phyloP scores from a whole-genome alignment of 2,797 vertebrate genomes.

The Karalla daura region DNA sequence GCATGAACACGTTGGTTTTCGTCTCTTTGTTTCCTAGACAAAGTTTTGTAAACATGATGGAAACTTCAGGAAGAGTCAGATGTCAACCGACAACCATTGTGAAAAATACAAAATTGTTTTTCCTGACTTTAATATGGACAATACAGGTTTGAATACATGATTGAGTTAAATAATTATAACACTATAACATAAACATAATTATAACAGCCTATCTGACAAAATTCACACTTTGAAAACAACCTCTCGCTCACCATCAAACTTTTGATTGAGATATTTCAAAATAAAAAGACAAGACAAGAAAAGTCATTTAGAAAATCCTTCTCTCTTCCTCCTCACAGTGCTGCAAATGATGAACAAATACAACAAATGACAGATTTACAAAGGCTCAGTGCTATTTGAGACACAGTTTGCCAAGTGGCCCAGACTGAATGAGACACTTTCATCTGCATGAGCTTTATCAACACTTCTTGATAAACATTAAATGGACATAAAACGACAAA shows the following conservation, averaged over 20 bases:
- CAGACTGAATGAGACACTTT: conserved; percentile 33
- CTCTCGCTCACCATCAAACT: conserved; percentile 6
- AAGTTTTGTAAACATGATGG: background rate
- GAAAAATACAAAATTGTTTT: background rate
- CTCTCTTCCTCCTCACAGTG: conserved; percentile 65
- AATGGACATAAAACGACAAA: conserved; percentile 52
- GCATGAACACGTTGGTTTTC: background rate
- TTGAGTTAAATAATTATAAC: too few relatives aligned
- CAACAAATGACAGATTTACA: conserved; percentile 52
- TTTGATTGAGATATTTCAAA: too few relatives aligned
- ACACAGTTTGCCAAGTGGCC: conserved; percentile 36
- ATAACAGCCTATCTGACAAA: too few relatives aligned
- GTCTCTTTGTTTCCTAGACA: background rate
- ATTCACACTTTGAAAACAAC: background rate
- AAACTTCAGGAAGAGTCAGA: background rate
- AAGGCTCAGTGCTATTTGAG: conserved; percentile 51
- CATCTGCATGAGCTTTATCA: conserved; percentile 34
- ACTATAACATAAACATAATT: too few relatives aligned
- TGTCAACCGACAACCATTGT: background rate
- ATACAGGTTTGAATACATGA: too few relatives aligned
- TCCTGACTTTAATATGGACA: background rate
- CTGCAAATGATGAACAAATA: conserved; percentile 59
- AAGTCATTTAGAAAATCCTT: conserved; percentile 37
- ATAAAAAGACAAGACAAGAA: too few relatives aligned
- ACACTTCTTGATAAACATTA: conserved; percentile 53